A percentile compares a stretch with the other conserved stretches of the same genome.
Conservation (phyloP, 2,888 invertebrate species). For the Lordiphosa andalusiaca region DNA sequence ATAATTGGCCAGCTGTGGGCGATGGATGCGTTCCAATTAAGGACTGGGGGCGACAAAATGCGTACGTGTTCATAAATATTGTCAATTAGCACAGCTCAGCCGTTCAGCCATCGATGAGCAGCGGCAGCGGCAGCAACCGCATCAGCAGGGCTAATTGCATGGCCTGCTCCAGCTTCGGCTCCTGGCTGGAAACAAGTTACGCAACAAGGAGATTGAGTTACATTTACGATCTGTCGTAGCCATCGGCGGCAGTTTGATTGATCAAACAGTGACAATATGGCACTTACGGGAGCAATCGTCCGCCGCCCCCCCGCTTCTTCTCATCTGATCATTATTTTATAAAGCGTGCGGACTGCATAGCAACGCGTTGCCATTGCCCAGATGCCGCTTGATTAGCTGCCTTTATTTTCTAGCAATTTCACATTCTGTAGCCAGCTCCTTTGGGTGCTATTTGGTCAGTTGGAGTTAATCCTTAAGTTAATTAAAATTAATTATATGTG, state of each 20-base stretch:
- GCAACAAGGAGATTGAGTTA: slow-evolving; percentile 69
- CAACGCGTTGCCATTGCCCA: slow-evolving; percentile 69
- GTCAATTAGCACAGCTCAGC: slow-evolving; percentile 69
- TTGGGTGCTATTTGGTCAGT: slow-evolving; percentile 34
- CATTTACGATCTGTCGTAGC: slow-evolving; percentile 62
- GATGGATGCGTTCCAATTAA: slow-evolving; percentile 62
- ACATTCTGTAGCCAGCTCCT: slow-evolving; percentile 7
- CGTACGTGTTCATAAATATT: slow-evolving; percentile 78
- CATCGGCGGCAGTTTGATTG: slow-evolving; percentile 67
- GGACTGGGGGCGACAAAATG: slow-evolving; percentile 64
- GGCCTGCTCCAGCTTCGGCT: slow-evolving; percentile 26
- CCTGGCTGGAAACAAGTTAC: slow-evolving; percentile 65
- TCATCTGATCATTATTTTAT: slow-evolving; percentile 67
- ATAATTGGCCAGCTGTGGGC: slow-evolving; percentile 74
- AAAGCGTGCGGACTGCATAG: slow-evolving; percentile 75
- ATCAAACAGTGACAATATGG: slow-evolving; percentile 78
- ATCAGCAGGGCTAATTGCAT: slow-evolving; percentile 70
- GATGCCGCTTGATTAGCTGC: slow-evolving; percentile 71
- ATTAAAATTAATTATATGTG: slow-evolving; percentile 72
- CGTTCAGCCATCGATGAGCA: slow-evolving; percentile 46
- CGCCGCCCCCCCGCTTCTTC: slow-evolving; percentile 2
- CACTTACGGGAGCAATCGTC: slow-evolving; percentile 73
- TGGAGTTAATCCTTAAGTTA: slow-evolving; percentile 62
- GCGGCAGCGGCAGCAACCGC: slow-evolving; percentile 14
- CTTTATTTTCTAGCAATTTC: slow-evolving; percentile 1